These are phyloP conservation scores for Leucoma salicis DNA, from an alignment of 2,888 invertebrate genomes.

Conservation along the genomic window DNA sequence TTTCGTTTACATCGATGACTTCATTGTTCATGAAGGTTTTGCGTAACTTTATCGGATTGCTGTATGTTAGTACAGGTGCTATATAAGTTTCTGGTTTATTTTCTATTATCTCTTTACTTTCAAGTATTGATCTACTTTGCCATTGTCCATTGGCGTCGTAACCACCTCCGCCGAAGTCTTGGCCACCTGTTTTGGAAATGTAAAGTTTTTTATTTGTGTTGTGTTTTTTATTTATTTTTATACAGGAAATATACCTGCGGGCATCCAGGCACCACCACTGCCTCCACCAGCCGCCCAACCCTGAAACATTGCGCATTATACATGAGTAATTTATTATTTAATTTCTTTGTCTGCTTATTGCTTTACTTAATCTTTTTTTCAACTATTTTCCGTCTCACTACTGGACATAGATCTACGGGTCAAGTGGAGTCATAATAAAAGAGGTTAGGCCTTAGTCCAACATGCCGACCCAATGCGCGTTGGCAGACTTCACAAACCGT, in stretches of 20 bases:
- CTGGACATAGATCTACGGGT: too few relatives aligned
- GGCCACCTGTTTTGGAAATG: slow-evolving; percentile 56
- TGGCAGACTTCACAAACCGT: too few relatives aligned
- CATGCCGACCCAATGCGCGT: too few relatives aligned
- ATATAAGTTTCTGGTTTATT: slow-evolving; percentile 49
- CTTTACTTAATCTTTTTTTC: too few relatives aligned
- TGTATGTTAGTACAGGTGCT: slow-evolving; percentile 41
- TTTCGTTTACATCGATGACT: background rate
- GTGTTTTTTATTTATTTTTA: slow-evolving; percentile 28
- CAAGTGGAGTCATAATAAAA: too few relatives aligned
- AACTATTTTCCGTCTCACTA: too few relatives aligned
- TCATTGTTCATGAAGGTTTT: slow-evolving; percentile 16
- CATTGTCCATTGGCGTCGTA: slow-evolving; percentile 76
- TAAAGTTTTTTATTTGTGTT: slow-evolving; percentile 34
- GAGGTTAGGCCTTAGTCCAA: too few relatives aligned
- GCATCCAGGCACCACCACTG: slow-evolving; percentile 70
- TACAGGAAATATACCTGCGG: slow-evolving; percentile 72
- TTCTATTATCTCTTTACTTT: slow-evolving; percentile 31
- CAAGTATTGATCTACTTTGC: slow-evolving; percentile 67
- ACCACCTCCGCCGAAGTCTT: slow-evolving; percentile 67
- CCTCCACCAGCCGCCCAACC: slow-evolving; percentile 73
- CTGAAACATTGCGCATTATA: slow-evolving; percentile 48
- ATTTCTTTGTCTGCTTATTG: too few relatives aligned
- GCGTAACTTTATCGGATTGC: slow-evolving; percentile 30
- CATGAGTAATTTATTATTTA: too few relatives aligned